Base-by-base conservation (phyloP, 2,797 vertebrate species). In the Pempheris klunzingeri region DNA sequence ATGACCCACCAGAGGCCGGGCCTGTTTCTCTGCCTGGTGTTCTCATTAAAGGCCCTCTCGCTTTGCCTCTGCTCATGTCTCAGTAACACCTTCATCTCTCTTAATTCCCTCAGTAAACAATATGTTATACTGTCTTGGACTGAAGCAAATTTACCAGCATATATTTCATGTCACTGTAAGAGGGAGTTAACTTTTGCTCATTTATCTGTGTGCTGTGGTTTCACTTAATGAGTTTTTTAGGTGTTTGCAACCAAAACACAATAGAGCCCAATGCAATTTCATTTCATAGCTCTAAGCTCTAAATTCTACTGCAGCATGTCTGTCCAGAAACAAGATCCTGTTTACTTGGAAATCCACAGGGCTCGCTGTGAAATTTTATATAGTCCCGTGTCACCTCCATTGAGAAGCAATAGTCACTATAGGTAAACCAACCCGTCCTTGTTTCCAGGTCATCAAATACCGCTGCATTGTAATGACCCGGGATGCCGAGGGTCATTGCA, bases 21-120 rank as follows among this genome's bases (percentile, higher is more conserved):
- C 54, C 41, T 54, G 65, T 70, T 10, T 67, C 38, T 69, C 39
- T 77, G 54, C 17, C 62, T 46, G 44, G 2, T 67, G 32, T 43
- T 59, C 78, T 88, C 82, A 82, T 88, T 81, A 88, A 78, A 84
- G 41, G 17, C 22, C 10, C 53, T 14, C 7, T 65, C 2, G 2
- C 11, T 46, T 71, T 77, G 24, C 34, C 14, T 81, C 12, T 20
- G 53, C 32, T 68, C 59, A 58, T 65, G 4, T 26, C 24, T 60
- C 50, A 59, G 34, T 11, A n/a, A 50, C 12, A 26, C 61, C 22
- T 47, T 77, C 47, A 54, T 71, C 34, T 71, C 14, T 70, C n/a
- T 36, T 74, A 10, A 8, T 71, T 62, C 54, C 5, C 7, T 60
- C 34, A 3, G 20, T n/a, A 60, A 69, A 65, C 14, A 14, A 44